These are phyloP conservation scores for Muricea muricata DNA, from an alignment of 92 coral and sea anemone species.

Conservation along the genomic window DNA sequence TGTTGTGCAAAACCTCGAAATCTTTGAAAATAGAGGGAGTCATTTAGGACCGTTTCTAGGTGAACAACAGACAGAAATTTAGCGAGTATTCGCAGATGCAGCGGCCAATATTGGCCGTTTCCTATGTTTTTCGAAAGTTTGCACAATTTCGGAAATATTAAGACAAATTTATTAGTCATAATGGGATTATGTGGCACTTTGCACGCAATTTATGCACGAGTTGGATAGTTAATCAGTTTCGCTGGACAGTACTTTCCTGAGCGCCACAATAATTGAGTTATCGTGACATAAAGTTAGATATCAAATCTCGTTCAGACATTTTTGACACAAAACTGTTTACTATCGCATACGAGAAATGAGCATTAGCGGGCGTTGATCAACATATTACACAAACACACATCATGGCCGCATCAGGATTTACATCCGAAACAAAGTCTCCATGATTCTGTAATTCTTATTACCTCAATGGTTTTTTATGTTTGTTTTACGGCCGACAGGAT, in stretches of 20 bases:
- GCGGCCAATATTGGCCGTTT: not conserved
- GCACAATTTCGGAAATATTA: conserved; percentile 1
- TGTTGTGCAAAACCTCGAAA: not conserved
- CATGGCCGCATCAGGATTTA: not conserved
- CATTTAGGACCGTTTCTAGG: too few species aligned
- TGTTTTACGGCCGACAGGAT: conserved; percentile 41
- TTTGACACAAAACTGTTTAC: conserved; percentile 21
- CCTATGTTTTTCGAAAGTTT: not conserved
- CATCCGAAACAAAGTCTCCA: conserved; percentile 23
- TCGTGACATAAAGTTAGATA: not conserved
- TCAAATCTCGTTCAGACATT: not conserved
- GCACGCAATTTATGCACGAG: conserved; percentile 20
- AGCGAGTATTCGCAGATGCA: not conserved
- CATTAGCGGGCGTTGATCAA: not conserved
- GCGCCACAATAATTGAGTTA: conserved; percentile 8
- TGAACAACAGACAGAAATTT: too few species aligned
- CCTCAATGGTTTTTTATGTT: conserved; percentile 19
- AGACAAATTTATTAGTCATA: not conserved
- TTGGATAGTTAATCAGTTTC: conserved; percentile 16
- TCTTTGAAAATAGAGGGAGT: too few species aligned
- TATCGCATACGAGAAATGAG: not conserved
- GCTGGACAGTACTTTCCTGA: not conserved
- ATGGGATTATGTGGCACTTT: conserved; percentile 5
- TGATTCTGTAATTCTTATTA: not conserved
- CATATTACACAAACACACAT: not conserved